Evolutionary conservation across 1,140 invertebrate species (phyloP).

Genomic region (Hydropsyche tenuis): DNA sequence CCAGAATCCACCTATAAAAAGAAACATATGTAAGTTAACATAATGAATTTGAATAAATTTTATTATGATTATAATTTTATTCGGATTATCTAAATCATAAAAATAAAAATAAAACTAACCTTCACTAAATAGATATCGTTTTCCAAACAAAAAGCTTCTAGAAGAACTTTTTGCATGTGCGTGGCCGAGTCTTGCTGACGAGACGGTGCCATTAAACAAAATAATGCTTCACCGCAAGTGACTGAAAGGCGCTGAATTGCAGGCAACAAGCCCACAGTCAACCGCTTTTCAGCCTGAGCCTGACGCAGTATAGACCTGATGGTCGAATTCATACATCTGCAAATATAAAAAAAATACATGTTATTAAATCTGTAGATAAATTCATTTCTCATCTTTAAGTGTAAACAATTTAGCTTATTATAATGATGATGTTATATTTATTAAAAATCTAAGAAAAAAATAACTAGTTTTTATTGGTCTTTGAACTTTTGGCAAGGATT

Average conservation of each 20-base stretch:
- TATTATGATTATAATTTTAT: too few species aligned
- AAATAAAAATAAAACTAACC: constrained; percentile 55
- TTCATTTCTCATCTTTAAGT: too few species aligned
- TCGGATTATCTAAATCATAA: too few species aligned
- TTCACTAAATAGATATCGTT: constrained; percentile 74
- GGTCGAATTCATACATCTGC: constrained; percentile 61
- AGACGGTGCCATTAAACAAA: constrained; percentile 68
- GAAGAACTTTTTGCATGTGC: constrained; percentile 72
- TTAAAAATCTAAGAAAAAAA: too few species aligned
- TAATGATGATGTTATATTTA: too few species aligned
- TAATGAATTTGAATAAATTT: too few species aligned
- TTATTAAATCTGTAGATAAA: too few species aligned
- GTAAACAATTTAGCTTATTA: too few species aligned
- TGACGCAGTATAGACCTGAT: constrained; percentile 65
- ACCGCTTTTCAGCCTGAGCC: constrained; percentile 65
- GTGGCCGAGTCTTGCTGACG: constrained; percentile 68
- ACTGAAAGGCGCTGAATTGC: constrained; percentile 67
- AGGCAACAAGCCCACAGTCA: constrained; percentile 68
- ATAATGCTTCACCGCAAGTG: constrained; percentile 66
- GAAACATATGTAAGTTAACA: too few species aligned
- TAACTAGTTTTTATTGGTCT: too few species aligned
- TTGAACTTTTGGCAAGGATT: too few species aligned
- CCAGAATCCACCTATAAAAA: constrained; percentile 62
- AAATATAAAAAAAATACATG: constrained; percentile 48
- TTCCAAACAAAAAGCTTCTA: constrained; percentile 74